Conservation (phyloP, 2,888 invertebrate species). For the Andrena hattorfiana region DNA sequence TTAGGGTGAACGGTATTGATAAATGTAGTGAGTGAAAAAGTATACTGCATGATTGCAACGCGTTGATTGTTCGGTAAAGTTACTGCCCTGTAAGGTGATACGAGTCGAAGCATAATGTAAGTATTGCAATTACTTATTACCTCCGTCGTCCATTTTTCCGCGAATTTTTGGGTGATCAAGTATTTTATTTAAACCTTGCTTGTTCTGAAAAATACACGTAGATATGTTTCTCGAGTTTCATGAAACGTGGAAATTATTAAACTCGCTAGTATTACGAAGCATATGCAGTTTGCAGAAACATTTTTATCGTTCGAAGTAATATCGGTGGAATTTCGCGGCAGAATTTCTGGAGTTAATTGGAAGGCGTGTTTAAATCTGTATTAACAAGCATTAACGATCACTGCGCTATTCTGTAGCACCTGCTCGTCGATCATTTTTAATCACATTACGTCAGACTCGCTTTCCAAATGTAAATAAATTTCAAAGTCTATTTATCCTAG, state of each 20-base stretch:
- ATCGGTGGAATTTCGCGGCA: too few relatives aligned
- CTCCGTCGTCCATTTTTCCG: not conserved
- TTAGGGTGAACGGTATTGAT: slow-evolving; percentile 58
- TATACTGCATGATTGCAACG: slow-evolving; percentile 55
- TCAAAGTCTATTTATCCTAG: not conserved
- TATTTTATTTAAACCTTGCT: not conserved
- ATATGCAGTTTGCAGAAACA: not conserved
- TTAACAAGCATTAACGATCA: not conserved
- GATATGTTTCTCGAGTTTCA: not conserved
- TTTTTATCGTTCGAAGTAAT: not conserved
- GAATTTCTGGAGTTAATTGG: not conserved
- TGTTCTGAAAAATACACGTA: not conserved
- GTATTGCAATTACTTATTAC: slow-evolving; percentile 30
- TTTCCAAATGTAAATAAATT: too few relatives aligned
- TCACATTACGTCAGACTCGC: too few relatives aligned
- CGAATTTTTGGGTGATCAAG: not conserved
- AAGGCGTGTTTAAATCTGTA: not conserved
- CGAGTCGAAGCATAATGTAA: slow-evolving; percentile 60
- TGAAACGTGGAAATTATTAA: not conserved
- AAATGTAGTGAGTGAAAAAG: slow-evolving; percentile 53
- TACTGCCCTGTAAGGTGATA: slow-evolving; percentile 55
- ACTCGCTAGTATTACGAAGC: too few relatives aligned
- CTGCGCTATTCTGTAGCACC: not conserved
- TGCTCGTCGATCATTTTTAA: not conserved
- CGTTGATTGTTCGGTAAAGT: slow-evolving; percentile 41